Conservation (phyloP, 2,797 vertebrate species). For the Microtus agrestis region DNA sequence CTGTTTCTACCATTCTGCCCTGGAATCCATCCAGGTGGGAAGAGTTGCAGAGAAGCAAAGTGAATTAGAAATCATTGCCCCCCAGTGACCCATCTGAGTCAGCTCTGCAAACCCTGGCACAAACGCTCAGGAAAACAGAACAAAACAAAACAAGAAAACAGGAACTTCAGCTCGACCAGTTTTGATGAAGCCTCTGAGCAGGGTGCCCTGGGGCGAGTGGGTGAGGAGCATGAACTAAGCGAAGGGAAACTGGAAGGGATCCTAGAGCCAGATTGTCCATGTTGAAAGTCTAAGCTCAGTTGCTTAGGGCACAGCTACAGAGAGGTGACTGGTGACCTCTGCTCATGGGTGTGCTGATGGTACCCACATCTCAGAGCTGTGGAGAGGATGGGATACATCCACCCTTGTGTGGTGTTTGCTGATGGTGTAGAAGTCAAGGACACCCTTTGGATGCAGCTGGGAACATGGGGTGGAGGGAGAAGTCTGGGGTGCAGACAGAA, state of each 20-base stretch:
- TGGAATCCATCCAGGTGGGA: conserved; percentile 45
- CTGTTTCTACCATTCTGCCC: background rate
- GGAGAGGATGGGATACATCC: background rate
- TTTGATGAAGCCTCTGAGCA: background rate
- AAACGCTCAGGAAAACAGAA: background rate
- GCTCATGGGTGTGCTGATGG: background rate
- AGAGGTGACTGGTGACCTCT: too few relatives aligned
- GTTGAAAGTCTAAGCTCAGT: background rate
- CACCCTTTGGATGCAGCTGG: background rate
- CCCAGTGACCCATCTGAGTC: conserved; percentile 9
- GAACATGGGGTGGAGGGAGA: background rate
- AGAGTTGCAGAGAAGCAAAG: conserved; percentile 56
- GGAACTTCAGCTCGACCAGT: background rate
- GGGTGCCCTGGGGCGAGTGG: background rate
- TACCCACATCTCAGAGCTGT: background rate
- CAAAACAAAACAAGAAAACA: background rate
- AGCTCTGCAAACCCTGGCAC: background rate
- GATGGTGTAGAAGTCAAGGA: background rate
- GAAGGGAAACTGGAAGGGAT: too few relatives aligned
- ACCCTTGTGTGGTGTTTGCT: accelerated
- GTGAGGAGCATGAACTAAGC: too few relatives aligned
- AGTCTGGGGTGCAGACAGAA: background rate
- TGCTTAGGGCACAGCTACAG: background rate
- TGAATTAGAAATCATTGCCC: conserved; percentile 54
- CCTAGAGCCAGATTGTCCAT: background rate